Percentiles rank a stretch among this genome's conserved stretches.
Conservation (phyloP, 2,888 invertebrate genomes). For the Trichopoda pennipes region DNA sequence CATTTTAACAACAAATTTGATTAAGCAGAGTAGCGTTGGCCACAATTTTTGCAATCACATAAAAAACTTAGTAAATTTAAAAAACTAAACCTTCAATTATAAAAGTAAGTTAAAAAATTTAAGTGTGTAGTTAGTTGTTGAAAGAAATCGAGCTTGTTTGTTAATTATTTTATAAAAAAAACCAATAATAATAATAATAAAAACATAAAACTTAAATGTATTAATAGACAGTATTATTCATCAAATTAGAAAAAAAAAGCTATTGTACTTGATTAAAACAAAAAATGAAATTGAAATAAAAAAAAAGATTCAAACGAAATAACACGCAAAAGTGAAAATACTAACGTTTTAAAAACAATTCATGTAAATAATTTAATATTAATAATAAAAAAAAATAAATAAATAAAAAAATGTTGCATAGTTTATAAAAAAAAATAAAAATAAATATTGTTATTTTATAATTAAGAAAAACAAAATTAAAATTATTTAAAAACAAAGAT, state of each 20-base stretch:
- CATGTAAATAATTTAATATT: constrained; percentile 57
- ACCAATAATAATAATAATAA: constrained; percentile 28
- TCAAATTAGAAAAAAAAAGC: constrained; percentile 35
- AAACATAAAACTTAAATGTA: constrained; percentile 38
- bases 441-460: constrained; percentile 60
- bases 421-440: constrained; percentile 44
- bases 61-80: background rate
- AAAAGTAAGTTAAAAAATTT: constrained; percentile 46
- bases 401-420: constrained; percentile 48
- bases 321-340: too few species aligned
- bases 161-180: constrained; percentile 68
- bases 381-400: constrained; percentile 35
- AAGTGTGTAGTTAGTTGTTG: constrained; percentile 66
- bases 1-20: too few species aligned
- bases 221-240: constrained; percentile 23
- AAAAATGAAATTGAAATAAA: constrained; percentile 8
- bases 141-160: constrained; percentile 69
- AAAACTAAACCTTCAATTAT: constrained; percentile 11
- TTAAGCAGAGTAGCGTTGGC: too few species aligned
- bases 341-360: constrained; percentile 19
- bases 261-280: constrained; percentile 1
- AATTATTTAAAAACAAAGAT: constrained; percentile 22
- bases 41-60: too few species aligned
- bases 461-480: constrained; percentile 23
- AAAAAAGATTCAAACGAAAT: background rate